These are phyloP conservation scores for Oncorhynchus gorbuscha DNA, from an alignment of 2,113 vertebrate genomes.

Conservation along the genomic window DNA sequence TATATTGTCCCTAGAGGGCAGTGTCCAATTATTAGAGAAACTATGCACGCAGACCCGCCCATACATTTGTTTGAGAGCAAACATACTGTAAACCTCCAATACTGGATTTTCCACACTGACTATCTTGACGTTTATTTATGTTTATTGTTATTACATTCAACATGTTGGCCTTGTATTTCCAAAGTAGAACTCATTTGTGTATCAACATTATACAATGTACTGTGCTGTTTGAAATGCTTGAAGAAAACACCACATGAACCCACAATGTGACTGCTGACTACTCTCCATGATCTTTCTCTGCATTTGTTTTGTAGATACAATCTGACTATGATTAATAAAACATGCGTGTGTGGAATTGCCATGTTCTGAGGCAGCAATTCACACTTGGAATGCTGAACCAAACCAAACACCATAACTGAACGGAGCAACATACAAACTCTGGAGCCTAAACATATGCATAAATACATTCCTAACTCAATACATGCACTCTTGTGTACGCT, in stretches of 20 bases:
- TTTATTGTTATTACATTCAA: background rate
- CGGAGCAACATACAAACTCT: slow-evolving; percentile 9
- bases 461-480: slow-evolving; percentile 24
- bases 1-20: slow-evolving; percentile 58
- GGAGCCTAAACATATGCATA: too few species aligned
- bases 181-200: background rate
- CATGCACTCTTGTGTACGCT: slow-evolving; percentile 28
- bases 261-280: too few species aligned
- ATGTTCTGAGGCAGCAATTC: too few species aligned
- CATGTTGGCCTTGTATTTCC: background rate
- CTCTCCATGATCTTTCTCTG: too few species aligned
- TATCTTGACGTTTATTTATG: background rate
- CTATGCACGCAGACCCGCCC: background rate
- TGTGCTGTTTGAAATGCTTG: too few species aligned
- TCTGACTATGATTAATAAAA: too few species aligned
- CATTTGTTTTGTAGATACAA: too few species aligned
- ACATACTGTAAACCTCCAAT: slow-evolving; percentile 39
- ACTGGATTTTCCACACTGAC: slow-evolving; percentile 21
- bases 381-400: too few species aligned
- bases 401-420: too few species aligned
- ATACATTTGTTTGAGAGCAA: background rate
- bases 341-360: too few species aligned
- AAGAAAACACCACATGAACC: too few species aligned
- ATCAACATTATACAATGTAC: background rate
- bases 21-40: slow-evolving; percentile 39